Conservation (phyloP, 2,113 vertebrate genomes). For the Poicephalus gulielmi region DNA sequence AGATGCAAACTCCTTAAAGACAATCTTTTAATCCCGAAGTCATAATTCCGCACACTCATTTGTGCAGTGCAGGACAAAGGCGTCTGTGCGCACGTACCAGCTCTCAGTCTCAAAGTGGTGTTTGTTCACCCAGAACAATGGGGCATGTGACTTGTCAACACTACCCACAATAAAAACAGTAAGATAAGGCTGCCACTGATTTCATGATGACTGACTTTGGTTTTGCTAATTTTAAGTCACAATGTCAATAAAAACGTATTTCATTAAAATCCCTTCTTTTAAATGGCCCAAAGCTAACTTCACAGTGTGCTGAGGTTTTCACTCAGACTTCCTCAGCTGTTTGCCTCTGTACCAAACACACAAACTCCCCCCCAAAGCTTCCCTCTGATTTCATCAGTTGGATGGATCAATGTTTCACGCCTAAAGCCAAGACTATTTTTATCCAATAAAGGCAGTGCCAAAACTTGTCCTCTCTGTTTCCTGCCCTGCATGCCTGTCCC, state of each 20-base stretch:
- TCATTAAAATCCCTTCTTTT: background rate
- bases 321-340: background rate
- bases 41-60: background rate
- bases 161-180: constrained; percentile 53
- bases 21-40: background rate
- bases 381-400: constrained; percentile 6
- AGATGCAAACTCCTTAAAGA: background rate
- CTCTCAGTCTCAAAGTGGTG: background rate
- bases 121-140: constrained; percentile 61
- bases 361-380: background rate
- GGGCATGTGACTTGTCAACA: constrained; percentile 48
- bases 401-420: background rate
- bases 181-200: constrained; percentile 46
- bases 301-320: accelerated
- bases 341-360: accelerated
- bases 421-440: constrained; percentile 50
- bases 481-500: background rate
- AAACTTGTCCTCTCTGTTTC: background rate
- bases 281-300: background rate
- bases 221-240: constrained; percentile 19
- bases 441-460: constrained; percentile 5
- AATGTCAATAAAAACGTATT: background rate
- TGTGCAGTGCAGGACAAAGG: background rate
- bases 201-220: background rate
- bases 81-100: background rate